Conservation (phyloP, 2,888 invertebrate species). For the Epinotia demarniana region DNA sequence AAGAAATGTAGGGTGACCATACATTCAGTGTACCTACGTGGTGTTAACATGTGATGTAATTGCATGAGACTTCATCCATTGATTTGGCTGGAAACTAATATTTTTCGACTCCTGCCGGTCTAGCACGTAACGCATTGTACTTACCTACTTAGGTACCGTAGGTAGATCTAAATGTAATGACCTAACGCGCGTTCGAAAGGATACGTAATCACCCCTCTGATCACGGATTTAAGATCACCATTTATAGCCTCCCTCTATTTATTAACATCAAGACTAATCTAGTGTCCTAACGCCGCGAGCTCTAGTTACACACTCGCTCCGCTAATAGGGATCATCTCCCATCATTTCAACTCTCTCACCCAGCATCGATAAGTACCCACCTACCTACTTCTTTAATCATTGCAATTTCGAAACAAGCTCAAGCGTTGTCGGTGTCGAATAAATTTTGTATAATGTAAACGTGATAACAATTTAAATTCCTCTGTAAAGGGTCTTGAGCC, state of each 20-base stretch:
- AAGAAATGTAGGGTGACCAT: no score
- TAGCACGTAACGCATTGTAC: no score
- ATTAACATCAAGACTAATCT: conserved; percentile 12
- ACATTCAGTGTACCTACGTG: no score
- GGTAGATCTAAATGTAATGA: no score
- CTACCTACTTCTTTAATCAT: conserved; percentile 79
- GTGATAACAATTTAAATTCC: conserved; percentile 85
- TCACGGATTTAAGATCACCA: no score
- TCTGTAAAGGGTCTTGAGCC: conserved; percentile 82
- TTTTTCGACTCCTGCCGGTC: no score
- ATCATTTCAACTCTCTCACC: conserved; percentile 59
- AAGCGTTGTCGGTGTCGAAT: conserved; percentile 83
- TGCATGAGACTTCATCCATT: no score
- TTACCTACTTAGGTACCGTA: no score
- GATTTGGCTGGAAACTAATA: no score
- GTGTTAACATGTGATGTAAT: no score
- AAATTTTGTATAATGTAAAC: conserved; percentile 85
- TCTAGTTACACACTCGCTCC: conserved; percentile 42
- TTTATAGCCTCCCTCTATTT: neutral
- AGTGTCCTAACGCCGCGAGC: conserved; percentile 24
- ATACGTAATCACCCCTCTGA: no score
- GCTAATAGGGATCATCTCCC: conserved; percentile 59
- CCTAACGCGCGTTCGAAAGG: no score
- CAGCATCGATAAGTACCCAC: conserved; percentile 72
- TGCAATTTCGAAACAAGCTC: conserved; percentile 85